These are phyloP conservation scores for Drosophila recens DNA, from an alignment of 2,888 invertebrate genomes.

Conservation along the genomic window DNA sequence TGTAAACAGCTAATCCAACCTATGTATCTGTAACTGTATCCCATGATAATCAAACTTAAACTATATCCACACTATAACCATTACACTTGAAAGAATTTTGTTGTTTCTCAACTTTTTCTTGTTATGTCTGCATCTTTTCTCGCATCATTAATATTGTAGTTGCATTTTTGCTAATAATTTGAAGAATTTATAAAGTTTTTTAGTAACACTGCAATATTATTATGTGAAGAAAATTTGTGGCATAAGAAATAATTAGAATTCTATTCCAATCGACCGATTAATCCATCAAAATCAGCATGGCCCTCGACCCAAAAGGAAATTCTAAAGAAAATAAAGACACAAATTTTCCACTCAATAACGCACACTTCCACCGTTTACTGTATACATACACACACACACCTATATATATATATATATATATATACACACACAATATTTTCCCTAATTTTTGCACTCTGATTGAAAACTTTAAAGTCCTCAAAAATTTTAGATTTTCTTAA, in stretches of 20 bases:
- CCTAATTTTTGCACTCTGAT: constrained; percentile 55
- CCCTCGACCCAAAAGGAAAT: neutral
- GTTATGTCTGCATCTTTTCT: constrained; percentile 76
- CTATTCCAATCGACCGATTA: neutral
- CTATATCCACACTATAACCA: constrained; percentile 14
- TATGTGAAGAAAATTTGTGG: constrained; percentile 74
- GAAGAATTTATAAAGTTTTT: constrained; percentile 18
- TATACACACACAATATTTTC: constrained; percentile 19
- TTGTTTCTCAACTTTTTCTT: constrained; percentile 33
- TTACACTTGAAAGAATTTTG: constrained; percentile 20
- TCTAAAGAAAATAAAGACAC: constrained; percentile 8
- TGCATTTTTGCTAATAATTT: constrained; percentile 69
- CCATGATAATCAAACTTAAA: constrained; percentile 30
- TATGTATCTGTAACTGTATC: constrained; percentile 17
- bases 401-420: neutral
- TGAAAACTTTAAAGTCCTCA: constrained; percentile 19
- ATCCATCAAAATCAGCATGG: constrained; percentile 6
- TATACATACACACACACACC: constrained; percentile 3
- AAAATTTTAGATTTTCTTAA: constrained; percentile 23
- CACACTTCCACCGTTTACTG: constrained; percentile 31
- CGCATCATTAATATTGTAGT: constrained; percentile 83
- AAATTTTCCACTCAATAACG: constrained; percentile 25
- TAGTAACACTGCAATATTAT: constrained; percentile 81
- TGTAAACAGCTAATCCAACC: constrained; percentile 25
- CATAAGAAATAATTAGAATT: constrained; percentile 37